These are phyloP conservation scores for Gymnarchus niloticus DNA, from an alignment of 2,113 vertebrate genomes.

Conservation along the genomic window DNA sequence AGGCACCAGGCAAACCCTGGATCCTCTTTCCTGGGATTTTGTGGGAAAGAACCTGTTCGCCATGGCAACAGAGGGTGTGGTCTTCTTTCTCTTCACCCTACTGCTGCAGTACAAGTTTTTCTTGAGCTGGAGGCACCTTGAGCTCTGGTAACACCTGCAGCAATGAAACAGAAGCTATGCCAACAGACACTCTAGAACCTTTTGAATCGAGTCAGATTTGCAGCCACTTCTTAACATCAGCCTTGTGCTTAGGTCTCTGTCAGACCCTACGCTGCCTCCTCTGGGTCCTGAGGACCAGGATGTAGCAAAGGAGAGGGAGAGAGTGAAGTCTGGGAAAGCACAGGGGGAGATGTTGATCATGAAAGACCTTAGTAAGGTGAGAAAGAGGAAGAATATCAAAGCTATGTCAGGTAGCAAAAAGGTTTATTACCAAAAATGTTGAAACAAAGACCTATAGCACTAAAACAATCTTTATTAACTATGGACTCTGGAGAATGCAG, in stretches of 20 bases:
- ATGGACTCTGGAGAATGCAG: constrained; percentile 39
- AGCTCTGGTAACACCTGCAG: neutral
- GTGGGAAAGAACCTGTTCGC: constrained; percentile 71
- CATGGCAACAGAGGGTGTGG: constrained; percentile 61
- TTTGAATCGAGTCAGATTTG: no score
- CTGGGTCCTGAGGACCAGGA: constrained; percentile 66
- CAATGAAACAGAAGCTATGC: neutral
- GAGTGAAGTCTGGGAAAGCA: constrained; percentile 56
- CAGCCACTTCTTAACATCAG: neutral
- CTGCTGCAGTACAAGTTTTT: constrained; percentile 73
- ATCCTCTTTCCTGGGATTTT: constrained; percentile 68
- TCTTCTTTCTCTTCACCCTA: constrained; percentile 70
- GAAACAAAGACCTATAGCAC: neutral
- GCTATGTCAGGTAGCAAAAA: neutral
- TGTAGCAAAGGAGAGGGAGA: constrained; percentile 60
- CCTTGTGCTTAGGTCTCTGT: constrained; percentile 47
- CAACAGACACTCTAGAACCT: neutral
- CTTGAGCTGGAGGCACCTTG: constrained; percentile 50
- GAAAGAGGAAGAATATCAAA: neutral
- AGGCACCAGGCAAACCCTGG: constrained; percentile 56
- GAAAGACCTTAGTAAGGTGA: constrained; percentile 56
- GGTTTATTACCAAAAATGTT: neutral
- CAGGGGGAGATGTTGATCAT: constrained; percentile 62
- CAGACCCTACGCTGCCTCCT: constrained; percentile 47
- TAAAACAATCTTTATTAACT: neutral